Evolutionary conservation across 2,888 invertebrate species (phyloP), one percentile per base, ranked within the genome.

Genomic region (Ctena decussata): DNA sequence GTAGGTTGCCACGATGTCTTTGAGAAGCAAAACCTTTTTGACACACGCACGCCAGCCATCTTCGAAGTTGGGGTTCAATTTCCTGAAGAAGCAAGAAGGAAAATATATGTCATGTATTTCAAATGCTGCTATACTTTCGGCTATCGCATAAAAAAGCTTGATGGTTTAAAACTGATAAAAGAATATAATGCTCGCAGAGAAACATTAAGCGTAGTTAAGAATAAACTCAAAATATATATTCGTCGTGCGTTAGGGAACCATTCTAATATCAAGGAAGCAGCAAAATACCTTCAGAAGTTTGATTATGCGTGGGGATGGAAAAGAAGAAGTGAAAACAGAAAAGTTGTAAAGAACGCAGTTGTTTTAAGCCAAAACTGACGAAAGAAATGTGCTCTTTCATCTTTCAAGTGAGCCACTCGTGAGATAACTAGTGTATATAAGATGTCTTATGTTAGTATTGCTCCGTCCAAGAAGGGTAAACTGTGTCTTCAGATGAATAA

Each of bases 31-130:
- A 6, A 41, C 8, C 41, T 41, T 41, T 41, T 78, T n/a, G 57
- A 78, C 12, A 71, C 78, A 12, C 77, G 30, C 6, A 60, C 70
- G 0, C 86, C 84, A 0, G 89, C 89, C 0, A 80, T 90, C 15
- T 92, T 90, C 37, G 92, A 92, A 73, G 73, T 91, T 27, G 90
- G 90, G 0, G 89, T 91, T 12, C 75, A 85, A 15, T 57, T 82
- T 24, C 87, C 86, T 15, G 83, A 73, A 41, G 78, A 80, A 24
- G 35, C 69, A 27, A 82, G 85, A n/a, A 72, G 73, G 18, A 90
- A 89, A 44, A 87, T 87, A 70, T 87, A 91, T 72, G 88, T 85
- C 6, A 86, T 92, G 41, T 90, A 80, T 78, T 89, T 80, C 60
- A 69, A 53, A 53, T 53, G 70, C 21, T 35, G 11, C 21, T 5